phyloP scores from a whole-genome alignment of 2,888 invertebrate genomes.

The Phortica okadai region DNA sequence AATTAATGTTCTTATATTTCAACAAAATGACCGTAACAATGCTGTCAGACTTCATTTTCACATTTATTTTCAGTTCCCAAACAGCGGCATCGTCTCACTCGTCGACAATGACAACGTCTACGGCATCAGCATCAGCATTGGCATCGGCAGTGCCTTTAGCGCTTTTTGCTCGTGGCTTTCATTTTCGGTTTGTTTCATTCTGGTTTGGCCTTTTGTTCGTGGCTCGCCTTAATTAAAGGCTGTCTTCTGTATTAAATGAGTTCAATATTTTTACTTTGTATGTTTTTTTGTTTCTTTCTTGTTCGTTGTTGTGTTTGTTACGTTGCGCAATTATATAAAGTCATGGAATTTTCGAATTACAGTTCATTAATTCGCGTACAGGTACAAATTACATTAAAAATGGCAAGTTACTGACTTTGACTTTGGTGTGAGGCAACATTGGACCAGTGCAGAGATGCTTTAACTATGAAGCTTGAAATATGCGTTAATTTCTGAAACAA shows the following conservation, averaged over 20 bases:
- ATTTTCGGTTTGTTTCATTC: constrained; percentile 24
- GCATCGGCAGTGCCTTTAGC: not conserved
- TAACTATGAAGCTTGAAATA: too few species aligned
- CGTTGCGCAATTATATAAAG: constrained; percentile 8
- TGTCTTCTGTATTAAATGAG: constrained; percentile 27
- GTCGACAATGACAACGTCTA: not conserved
- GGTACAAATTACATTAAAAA: constrained; percentile 27
- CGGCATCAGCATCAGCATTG: not conserved
- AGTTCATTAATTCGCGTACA: constrained; percentile 20
- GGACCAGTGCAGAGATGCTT: too few species aligned
- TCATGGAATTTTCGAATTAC: constrained; percentile 32
- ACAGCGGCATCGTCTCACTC: not conserved
- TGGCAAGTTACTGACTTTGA: not conserved
- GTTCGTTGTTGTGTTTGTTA: not conserved
- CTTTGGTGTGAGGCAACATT: not conserved
- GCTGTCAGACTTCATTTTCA: constrained; percentile 56
- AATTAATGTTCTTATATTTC: constrained; percentile 75
- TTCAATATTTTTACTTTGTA: constrained; percentile 30
- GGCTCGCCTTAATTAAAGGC: constrained; percentile 28
- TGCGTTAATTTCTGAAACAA: too few species aligned
- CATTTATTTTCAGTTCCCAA: constrained; percentile 50
- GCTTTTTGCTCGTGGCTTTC: constrained; percentile 37
- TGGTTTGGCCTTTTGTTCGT: constrained; percentile 4
- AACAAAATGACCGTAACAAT: constrained; percentile 70
- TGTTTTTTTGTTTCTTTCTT: not conserved